phyloP scores from a whole-genome alignment of 2,797 vertebrate species.

The Strix occidentalis region DNA sequence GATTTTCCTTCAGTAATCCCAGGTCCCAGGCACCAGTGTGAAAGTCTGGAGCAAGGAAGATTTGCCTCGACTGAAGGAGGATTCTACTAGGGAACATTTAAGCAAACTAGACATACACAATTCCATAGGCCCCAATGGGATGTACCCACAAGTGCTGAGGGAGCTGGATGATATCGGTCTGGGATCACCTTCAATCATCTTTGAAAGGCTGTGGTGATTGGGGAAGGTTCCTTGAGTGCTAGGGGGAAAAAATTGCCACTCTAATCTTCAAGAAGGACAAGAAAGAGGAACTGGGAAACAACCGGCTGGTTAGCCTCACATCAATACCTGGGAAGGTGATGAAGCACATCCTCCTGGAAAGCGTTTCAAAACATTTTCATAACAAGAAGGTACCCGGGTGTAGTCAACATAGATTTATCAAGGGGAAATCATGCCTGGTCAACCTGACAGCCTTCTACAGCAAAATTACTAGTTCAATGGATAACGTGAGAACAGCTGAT shows the following conservation, averaged over 20 bases:
- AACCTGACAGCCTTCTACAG: background rate
- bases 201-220: background rate
- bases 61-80: background rate
- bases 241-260: background rate
- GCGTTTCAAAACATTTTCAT: background rate
- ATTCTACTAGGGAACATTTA: background rate
- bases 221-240: background rate
- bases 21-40: background rate
- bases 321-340: background rate
- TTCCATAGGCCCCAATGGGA: background rate
- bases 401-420: background rate
- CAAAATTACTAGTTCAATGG: background rate
- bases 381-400: background rate
- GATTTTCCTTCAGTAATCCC: background rate
- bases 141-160: fast-evolving
- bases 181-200: background rate
- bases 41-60: background rate
- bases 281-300: background rate
- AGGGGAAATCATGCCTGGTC: background rate
- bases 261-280: background rate
- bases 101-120: background rate
- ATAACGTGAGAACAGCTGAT: background rate
- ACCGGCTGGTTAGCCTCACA: background rate
- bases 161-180: background rate
- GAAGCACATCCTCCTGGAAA: background rate